phyloP scores from a whole-genome alignment of 2,113 vertebrate species.

The Ariopsis seemanni region DNA sequence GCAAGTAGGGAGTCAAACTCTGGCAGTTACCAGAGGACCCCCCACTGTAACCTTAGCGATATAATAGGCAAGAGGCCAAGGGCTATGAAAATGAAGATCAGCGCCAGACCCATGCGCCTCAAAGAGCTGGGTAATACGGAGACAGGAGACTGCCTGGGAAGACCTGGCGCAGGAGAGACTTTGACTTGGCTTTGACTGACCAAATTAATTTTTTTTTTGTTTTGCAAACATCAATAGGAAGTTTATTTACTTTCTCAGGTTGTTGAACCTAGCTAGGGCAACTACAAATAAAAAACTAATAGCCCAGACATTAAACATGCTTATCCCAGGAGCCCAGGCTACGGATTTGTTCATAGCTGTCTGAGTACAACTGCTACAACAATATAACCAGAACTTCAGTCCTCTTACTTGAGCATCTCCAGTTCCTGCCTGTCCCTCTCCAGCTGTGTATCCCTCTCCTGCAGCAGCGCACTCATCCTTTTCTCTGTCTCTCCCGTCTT shows the following conservation, averaged over 20 bases:
- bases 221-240: not conserved
- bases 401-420: slow-evolving; percentile 66
- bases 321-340: not conserved
- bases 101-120: too few species aligned
- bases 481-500: slow-evolving; percentile 59
- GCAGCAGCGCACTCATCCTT: slow-evolving; percentile 53
- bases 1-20: too few species aligned
- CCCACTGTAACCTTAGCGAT: too few species aligned
- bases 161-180: too few species aligned
- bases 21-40: too few species aligned
- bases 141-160: too few species aligned
- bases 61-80: too few species aligned
- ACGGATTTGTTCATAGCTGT: not conserved
- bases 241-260: not conserved
- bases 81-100: too few species aligned
- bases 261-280: not conserved
- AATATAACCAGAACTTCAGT: not conserved
- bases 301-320: not conserved
- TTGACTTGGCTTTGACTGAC: too few species aligned
- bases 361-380: not conserved
- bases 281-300: too few species aligned
- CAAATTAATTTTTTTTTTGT: too few species aligned
- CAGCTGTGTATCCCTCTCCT: slow-evolving; percentile 58
- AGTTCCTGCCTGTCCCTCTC: slow-evolving; percentile 67
- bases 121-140: too few species aligned